Percentiles rank a stretch among this genome's conserved stretches.
These are phyloP conservation scores for Echeneis naucrates DNA, from an alignment of 2,797 vertebrate genomes.

Conservation along the genomic window DNA sequence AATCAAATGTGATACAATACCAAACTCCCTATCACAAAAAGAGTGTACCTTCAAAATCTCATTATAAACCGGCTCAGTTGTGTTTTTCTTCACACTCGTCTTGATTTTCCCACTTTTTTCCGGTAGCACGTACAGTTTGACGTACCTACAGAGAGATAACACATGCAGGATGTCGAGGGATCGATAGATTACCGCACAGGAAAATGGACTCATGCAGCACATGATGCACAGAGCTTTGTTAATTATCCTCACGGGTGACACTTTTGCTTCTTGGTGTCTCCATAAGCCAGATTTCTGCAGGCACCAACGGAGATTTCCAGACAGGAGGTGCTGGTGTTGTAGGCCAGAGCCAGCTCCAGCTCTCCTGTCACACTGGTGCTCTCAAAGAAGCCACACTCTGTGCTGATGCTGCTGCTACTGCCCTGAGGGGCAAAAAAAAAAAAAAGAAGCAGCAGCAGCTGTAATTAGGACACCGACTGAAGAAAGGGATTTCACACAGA, in stretches of 20 bases:
- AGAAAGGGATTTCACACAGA: neutral
- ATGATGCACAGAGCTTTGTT: neutral
- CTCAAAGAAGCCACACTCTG: conserved; percentile 83
- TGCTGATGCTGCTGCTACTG: conserved; percentile 86
- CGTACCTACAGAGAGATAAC: conserved; percentile 78
- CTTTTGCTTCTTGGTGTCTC: conserved; percentile 88
- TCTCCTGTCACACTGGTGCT: conserved; percentile 82
- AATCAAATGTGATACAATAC: neutral
- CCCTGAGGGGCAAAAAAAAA: conserved; percentile 73
- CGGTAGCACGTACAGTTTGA: conserved; percentile 90
- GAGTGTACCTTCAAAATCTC: conserved; percentile 88
- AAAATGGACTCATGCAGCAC: neutral
- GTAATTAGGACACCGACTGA: neutral
- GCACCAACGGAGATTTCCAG: conserved; percentile 87
- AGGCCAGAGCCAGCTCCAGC: conserved; percentile 88
- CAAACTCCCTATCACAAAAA: neutral
- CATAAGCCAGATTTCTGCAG: conserved; percentile 88
- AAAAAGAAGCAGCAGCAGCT: too few species aligned
- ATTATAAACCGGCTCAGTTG: conserved; percentile 86
- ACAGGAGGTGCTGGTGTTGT: conserved; percentile 77
- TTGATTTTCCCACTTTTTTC: conserved; percentile 88
- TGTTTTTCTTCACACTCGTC: conserved; percentile 89
- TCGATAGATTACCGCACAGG: neutral
- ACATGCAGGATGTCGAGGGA: neutral
- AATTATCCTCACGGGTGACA: conserved; percentile 89